Percentiles rank a stretch among this genome's conserved stretches.
Conservation (phyloP, 2,888 invertebrate species). For the Octodonta nipae region DNA sequence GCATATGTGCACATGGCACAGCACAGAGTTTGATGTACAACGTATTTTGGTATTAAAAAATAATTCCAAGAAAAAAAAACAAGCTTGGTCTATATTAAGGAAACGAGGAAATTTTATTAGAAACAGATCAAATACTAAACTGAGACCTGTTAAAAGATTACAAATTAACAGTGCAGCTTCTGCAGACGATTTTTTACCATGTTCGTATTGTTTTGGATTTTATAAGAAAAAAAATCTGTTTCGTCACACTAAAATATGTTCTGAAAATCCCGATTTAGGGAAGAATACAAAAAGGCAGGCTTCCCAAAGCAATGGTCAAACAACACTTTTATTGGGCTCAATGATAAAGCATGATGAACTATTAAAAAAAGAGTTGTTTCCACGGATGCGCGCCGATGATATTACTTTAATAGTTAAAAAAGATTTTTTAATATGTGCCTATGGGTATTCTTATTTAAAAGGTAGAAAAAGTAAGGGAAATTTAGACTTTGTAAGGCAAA, state of each 20-base stretch:
- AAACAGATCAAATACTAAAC: conserved; percentile 1
- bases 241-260: conserved; percentile 3
- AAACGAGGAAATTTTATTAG: conserved; percentile 3
- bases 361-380: conserved; percentile 11
- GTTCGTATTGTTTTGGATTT: conserved; percentile 4
- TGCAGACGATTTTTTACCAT: conserved; percentile 4
- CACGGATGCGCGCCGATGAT: conserved; percentile 13
- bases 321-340: conserved; percentile 8
- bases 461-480: conserved; percentile 13
- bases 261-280: background rate
- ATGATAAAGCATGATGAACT: conserved; percentile 10
- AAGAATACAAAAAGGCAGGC: conserved; percentile 1
- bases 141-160: conserved; percentile 5
- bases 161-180: background rate
- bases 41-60: background rate
- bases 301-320: conserved; percentile 7
- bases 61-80: conserved; percentile 2
- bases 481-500: conserved; percentile 11
- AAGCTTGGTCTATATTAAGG: background rate
- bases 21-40: background rate
- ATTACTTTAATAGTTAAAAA: conserved; percentile 11
- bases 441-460: conserved; percentile 15
- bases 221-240: conserved; percentile 3
- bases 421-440: conserved; percentile 12
- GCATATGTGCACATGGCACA: too few relatives aligned